Conservation (phyloP, 2,888 invertebrate genomes). For the Junonia oenone region DNA sequence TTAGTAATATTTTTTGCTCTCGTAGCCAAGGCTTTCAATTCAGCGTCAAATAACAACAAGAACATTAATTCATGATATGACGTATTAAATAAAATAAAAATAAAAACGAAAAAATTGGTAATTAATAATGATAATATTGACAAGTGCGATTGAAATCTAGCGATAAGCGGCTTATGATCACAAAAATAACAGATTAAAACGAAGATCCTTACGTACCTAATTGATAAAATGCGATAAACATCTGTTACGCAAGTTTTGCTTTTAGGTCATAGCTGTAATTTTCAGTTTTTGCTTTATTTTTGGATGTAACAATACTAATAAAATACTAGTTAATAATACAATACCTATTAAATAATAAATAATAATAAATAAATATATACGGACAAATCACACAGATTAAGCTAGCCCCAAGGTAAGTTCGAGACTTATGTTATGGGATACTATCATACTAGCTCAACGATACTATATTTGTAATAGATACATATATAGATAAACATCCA, state of each 20-base stretch:
- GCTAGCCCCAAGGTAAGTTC: too few species aligned
- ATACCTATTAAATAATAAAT: too few species aligned
- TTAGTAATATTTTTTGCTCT: too few species aligned
- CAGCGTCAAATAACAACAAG: too few species aligned
- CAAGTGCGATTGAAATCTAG: conserved; percentile 24
- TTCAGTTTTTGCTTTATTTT: not conserved
- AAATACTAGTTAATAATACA: too few species aligned
- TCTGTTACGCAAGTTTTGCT: conserved; percentile 16
- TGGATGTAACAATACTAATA: not conserved
- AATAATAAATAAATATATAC: too few species aligned
- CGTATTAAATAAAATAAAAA: not conserved
- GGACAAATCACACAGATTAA: too few species aligned
- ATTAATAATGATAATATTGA: conserved; percentile 46
- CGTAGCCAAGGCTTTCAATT: too few species aligned
- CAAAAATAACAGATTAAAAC: conserved; percentile 12
- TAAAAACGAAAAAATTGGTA: conserved; percentile 32
- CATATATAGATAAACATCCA: too few species aligned
- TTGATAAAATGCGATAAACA: conserved; percentile 20
- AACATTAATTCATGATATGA: not conserved
- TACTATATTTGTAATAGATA: too few species aligned
- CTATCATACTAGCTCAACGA: too few species aligned
- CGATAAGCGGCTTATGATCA: conserved; percentile 16
- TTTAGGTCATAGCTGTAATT: not conserved
- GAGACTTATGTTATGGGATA: too few species aligned
- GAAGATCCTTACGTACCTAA: conserved; percentile 28